Conservation (phyloP, 2,888 invertebrate genomes). For the Pollenia amentaria region DNA sequence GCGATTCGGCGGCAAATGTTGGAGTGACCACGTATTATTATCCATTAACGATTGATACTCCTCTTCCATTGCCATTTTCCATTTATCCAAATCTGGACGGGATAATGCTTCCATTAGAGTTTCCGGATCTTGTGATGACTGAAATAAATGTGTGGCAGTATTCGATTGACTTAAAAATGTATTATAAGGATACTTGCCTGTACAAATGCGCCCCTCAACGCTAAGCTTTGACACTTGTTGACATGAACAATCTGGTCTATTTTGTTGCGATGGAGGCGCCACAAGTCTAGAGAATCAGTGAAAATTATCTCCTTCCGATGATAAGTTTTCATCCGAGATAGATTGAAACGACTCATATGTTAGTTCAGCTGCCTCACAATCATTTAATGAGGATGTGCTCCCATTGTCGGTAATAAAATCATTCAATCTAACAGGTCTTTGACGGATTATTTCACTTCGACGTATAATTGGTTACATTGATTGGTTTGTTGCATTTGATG, state of each 20-base stretch:
- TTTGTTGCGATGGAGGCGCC: conserved; percentile 36
- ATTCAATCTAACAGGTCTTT: conserved; percentile 6
- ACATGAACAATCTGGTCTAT: conserved; percentile 21
- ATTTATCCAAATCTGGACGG: conserved; percentile 24
- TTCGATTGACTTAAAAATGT: conserved; percentile 10
- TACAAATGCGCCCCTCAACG: conserved; percentile 34
- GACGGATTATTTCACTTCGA: conserved; percentile 20
- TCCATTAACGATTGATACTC: conserved; percentile 56
- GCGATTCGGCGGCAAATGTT: conserved; percentile 56
- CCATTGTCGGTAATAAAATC: neutral
- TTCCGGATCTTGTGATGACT: conserved; percentile 21
- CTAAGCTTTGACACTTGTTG: conserved; percentile 29
- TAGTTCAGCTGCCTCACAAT: neutral
- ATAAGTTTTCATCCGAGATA: conserved; percentile 9
- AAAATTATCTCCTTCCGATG: conserved; percentile 16
- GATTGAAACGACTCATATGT: too few species aligned
- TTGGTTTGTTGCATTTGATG: neutral
- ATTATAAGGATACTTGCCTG: conserved; percentile 46
- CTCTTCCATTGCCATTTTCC: conserved; percentile 63
- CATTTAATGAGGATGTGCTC: conserved; percentile 1
- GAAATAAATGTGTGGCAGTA: conserved; percentile 27
- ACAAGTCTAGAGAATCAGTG: conserved; percentile 12
- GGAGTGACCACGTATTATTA: conserved; percentile 56
- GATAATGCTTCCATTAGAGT: conserved; percentile 35
- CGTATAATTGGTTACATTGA: neutral